Conservation (phyloP, 2,888 invertebrate species). For the Drosophila silvestris region DNA sequence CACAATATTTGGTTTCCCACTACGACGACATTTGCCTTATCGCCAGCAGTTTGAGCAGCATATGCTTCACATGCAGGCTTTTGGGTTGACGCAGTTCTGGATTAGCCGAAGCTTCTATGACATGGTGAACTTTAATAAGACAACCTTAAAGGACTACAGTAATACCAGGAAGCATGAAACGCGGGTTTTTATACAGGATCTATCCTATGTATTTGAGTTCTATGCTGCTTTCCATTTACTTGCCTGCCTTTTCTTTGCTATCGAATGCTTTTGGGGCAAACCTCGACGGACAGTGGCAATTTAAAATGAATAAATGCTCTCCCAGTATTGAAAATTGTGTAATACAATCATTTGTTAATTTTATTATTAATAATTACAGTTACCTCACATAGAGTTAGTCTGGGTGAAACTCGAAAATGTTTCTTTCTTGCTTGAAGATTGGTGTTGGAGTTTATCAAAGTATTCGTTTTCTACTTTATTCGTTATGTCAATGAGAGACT, state of each 20-base stretch:
- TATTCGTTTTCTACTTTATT: background rate
- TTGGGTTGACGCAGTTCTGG: constrained; percentile 49
- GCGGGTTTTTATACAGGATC: constrained; percentile 32
- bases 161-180: rapidly evolving
- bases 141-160: constrained; percentile 39
- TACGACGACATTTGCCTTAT: constrained; percentile 54
- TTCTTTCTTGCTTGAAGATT: background rate
- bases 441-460: background rate
- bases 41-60: constrained; percentile 58
- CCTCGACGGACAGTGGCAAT: too few relatives aligned
- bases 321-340: background rate
- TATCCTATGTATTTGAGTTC: constrained; percentile 41
- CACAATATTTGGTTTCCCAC: constrained; percentile 23
- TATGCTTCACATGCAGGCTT: constrained; percentile 36
- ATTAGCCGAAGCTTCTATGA: constrained; percentile 41
- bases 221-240: constrained; percentile 19
- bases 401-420: background rate
- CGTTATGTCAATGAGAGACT: background rate
- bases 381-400: background rate
- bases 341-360: background rate
- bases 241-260: constrained; percentile 30
- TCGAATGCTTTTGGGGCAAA: constrained; percentile 32
- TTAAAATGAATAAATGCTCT: background rate
- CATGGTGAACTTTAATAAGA: constrained; percentile 41
- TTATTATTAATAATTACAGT: background rate